Evolutionary conservation across 2,113 vertebrate species (phyloP).

Genomic region (Mastomys coucha): DNA sequence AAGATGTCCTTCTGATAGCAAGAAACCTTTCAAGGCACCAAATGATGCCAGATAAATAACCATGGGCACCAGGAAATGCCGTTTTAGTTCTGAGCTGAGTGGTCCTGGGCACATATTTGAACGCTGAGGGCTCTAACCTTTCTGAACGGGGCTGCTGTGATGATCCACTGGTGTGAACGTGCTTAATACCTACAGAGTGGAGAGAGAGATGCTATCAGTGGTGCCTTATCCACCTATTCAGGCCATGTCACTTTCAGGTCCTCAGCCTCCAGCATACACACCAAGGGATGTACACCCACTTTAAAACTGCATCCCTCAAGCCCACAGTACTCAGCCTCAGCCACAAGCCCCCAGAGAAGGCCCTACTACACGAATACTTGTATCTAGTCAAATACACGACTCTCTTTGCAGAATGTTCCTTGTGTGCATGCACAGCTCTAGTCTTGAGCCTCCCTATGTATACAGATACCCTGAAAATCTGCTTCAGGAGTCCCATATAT

Average conservation of each 20-base stretch:
- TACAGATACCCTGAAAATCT: slow-evolving; percentile 38
- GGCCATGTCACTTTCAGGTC: neutral
- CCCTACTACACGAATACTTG: neutral
- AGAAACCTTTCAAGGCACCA: slow-evolving; percentile 17
- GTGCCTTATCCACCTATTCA: neutral
- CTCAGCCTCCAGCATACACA: neutral
- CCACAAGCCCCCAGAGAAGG: neutral
- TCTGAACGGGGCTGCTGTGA: neutral
- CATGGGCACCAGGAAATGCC: neutral
- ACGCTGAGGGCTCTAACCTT: neutral
- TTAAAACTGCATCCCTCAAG: neutral
- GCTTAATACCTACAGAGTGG: neutral
- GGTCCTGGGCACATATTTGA: neutral
- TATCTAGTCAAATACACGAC: neutral
- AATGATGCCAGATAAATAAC: neutral
- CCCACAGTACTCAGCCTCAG: neutral
- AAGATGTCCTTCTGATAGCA: neutral
- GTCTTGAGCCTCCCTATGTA: neutral
- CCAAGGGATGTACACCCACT: neutral
- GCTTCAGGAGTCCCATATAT: neutral
- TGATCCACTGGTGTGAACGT: neutral
- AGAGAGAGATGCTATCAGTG: neutral
- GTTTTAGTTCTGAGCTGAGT: slow-evolving; percentile 15
- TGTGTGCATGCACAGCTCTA: neutral
- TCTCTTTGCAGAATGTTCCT: neutral